These are phyloP conservation scores for Villa cingulata DNA, from an alignment of 2,888 invertebrate genomes.

Conservation along the genomic window DNA sequence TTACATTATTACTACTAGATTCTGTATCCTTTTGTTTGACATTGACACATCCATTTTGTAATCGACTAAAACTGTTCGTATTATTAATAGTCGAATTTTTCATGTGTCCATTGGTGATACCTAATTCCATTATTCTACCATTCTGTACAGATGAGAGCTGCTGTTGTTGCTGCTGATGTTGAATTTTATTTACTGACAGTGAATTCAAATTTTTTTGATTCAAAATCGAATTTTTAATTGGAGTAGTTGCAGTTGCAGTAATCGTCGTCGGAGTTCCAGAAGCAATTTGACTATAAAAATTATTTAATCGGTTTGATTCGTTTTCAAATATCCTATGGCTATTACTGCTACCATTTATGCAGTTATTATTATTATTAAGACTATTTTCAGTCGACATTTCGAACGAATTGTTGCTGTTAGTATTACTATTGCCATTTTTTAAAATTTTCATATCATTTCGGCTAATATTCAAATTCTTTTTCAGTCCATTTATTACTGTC, in stretches of 20 bases:
- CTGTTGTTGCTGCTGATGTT: not conserved
- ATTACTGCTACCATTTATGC: slow-evolving; percentile 7
- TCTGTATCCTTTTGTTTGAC: too few relatives aligned
- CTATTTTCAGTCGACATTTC: too few relatives aligned
- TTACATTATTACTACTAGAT: not conserved
- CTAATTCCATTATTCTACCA: too few relatives aligned
- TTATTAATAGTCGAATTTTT: slow-evolving; percentile 1
- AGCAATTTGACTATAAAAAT: slow-evolving; percentile 29
- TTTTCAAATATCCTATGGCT: slow-evolving; percentile 33
- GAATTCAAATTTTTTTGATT: slow-evolving; percentile 8
- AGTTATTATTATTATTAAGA: not conserved
- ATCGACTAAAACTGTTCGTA: not conserved
- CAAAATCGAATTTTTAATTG: not conserved
- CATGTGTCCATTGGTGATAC: slow-evolving; percentile 11
- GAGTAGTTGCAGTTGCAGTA: slow-evolving; percentile 23
- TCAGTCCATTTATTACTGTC: slow-evolving; percentile 32
- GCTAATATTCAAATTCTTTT: slow-evolving; percentile 27
- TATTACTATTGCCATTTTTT: not conserved
- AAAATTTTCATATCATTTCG: not conserved
- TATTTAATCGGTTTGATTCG: slow-evolving; percentile 33
- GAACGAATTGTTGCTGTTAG: slow-evolving; percentile 6
- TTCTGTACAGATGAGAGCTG: too few relatives aligned
- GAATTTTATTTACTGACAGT: not conserved
- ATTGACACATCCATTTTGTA: not conserved
- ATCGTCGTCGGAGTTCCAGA: too few relatives aligned